A percentile compares a stretch with the other conserved stretches of the same genome.
phyloP scores from a whole-genome alignment of 2,797 vertebrate species.

The Anniella stebbinsi region DNA sequence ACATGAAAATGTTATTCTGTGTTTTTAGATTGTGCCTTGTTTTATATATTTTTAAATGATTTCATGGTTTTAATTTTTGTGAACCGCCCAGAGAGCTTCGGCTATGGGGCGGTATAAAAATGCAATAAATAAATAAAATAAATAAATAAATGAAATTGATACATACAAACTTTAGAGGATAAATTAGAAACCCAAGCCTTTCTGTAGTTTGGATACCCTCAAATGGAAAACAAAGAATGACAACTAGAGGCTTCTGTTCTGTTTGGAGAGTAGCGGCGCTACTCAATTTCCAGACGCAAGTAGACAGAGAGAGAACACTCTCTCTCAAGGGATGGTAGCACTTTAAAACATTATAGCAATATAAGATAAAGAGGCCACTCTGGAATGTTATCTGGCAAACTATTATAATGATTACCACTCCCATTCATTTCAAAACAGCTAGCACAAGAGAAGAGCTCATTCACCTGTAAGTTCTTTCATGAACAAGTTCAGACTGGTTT shows the following conservation, averaged over 20 bases:
- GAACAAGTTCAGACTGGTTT: not conserved
- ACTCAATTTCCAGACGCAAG: conserved; percentile 25
- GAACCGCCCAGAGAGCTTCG: no score
- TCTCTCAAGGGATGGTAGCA: not conserved
- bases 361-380: not conserved
- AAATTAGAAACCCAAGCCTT: conserved; percentile 38
- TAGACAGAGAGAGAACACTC: not conserved
- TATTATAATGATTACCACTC: not conserved
- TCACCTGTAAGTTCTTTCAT: not conserved
- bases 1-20: no score
- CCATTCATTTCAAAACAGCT: conserved; percentile 3
- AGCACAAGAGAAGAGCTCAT: not conserved
- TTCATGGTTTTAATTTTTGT: no score
- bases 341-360: conserved; percentile 4
- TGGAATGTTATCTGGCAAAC: not conserved
- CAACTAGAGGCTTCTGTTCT: not conserved
- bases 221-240: conserved; percentile 26
- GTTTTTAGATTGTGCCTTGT: no score
- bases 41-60: no score
- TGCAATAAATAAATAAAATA: no score
- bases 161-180: conserved; percentile 20
- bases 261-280: not conserved
- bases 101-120: no score
- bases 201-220: not conserved
- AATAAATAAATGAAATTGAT: no score